These are phyloP conservation scores for Lucifuga dentata DNA, from an alignment of 2,113 vertebrate genomes.

Conservation along the genomic window DNA sequence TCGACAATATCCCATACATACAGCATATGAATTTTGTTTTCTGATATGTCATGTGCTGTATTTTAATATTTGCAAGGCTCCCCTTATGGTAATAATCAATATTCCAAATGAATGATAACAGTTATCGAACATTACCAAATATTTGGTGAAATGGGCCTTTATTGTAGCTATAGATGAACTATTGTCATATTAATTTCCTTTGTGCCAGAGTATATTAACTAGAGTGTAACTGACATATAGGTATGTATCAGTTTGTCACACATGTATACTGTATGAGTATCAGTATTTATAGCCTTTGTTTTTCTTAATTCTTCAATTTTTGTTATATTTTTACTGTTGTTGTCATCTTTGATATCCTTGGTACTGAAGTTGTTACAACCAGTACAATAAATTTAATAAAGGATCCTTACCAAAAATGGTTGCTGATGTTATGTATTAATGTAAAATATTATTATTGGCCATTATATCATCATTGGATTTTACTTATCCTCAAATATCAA, in stretches of 20 bases:
- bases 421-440: no score
- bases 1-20: conserved; percentile 28
- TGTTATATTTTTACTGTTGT: no score
- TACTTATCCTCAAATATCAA: no score
- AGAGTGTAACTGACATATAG: conserved; percentile 39
- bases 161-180: conserved; percentile 23
- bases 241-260: conserved; percentile 31
- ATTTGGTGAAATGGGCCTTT: conserved; percentile 28
- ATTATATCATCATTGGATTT: no score
- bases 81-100: conserved; percentile 1
- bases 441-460: no score
- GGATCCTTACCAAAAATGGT: no score
- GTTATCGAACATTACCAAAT: background rate
- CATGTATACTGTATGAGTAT: no score
- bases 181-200: conserved; percentile 25
- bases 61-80: conserved; percentile 9
- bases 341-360: no score
- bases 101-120: conserved; percentile 14
- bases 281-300: no score
- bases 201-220: conserved; percentile 8
- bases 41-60: background rate
- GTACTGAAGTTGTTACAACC: no score
- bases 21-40: conserved; percentile 14
- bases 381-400: no score
- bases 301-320: no score